Conservation (phyloP, 2,797 vertebrate genomes). For the Hylomyscus alleni region DNA sequence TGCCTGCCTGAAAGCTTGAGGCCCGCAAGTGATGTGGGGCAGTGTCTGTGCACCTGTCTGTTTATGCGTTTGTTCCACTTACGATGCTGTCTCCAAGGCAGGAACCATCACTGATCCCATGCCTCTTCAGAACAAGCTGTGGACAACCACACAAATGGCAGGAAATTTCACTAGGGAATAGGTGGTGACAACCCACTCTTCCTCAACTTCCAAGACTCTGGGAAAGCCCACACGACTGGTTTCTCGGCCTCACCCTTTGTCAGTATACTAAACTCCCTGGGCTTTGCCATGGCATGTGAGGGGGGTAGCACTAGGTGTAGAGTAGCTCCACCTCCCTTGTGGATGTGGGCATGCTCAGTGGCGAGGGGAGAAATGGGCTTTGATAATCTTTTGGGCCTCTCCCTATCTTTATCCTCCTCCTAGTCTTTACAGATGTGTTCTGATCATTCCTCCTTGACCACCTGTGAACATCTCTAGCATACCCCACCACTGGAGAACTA, state of each 20-base stretch:
- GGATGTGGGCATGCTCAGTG: neutral
- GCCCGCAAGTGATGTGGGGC: too few species aligned
- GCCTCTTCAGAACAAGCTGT: neutral
- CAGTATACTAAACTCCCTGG: neutral
- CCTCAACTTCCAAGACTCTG: neutral
- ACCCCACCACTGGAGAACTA: neutral
- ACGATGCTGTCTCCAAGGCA: neutral
- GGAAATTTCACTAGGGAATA: neutral
- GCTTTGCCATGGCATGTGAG: neutral
- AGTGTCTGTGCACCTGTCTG: neutral
- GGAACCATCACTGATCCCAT: too few species aligned
- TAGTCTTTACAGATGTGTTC: neutral
- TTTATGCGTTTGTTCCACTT: neutral
- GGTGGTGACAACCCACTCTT: neutral
- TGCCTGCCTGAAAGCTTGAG: neutral
- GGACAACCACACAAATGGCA: neutral
- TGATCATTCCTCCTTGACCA: neutral
- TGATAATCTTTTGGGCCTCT: neutral
- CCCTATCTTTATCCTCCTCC: too few species aligned
- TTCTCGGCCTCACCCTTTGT: neutral
- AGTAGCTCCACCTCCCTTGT: neutral
- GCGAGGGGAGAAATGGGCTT: neutral
- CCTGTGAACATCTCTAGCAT: neutral
- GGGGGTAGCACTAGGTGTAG: neutral
- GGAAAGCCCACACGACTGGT: neutral